Conservation (phyloP, 2,888 invertebrate genomes). For the Eucriotettix oculatus region DNA sequence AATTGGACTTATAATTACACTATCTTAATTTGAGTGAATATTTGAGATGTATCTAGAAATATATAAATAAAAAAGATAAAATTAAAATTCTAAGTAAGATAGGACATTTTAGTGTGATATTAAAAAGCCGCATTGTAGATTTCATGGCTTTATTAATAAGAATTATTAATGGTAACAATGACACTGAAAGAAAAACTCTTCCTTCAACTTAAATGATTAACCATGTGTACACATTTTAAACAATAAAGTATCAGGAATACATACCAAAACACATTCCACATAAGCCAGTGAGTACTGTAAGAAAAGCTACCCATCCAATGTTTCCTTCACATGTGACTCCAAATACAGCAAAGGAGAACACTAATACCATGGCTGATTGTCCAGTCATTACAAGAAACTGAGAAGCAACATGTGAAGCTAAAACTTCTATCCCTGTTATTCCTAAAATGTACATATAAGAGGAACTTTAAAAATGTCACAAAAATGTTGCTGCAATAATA, state of each 20-base stretch:
- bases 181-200: no score
- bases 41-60: no score
- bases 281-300: conserved; percentile 68
- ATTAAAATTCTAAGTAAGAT: no score
- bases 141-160: no score
- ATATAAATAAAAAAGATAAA: no score
- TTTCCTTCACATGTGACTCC: conserved; percentile 62
- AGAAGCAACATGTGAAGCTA: conserved; percentile 72
- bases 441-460: conserved; percentile 21
- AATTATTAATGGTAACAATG: no score
- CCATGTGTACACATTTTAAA: no score
- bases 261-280: conserved; percentile 89
- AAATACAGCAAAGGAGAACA: conserved; percentile 63
- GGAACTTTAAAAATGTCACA: background rate
- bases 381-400: conserved; percentile 78
- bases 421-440: conserved; percentile 58
- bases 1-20: no score
- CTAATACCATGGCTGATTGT: conserved; percentile 61
- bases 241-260: conserved; percentile 14
- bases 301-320: conserved; percentile 49
- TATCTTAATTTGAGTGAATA: no score
- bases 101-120: no score
- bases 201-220: no score
- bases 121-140: no score
- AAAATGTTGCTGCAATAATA: background rate